Evolutionary conservation across 2,888 invertebrate species (phyloP).

Genomic region (Campopleginae sp.): DNA sequence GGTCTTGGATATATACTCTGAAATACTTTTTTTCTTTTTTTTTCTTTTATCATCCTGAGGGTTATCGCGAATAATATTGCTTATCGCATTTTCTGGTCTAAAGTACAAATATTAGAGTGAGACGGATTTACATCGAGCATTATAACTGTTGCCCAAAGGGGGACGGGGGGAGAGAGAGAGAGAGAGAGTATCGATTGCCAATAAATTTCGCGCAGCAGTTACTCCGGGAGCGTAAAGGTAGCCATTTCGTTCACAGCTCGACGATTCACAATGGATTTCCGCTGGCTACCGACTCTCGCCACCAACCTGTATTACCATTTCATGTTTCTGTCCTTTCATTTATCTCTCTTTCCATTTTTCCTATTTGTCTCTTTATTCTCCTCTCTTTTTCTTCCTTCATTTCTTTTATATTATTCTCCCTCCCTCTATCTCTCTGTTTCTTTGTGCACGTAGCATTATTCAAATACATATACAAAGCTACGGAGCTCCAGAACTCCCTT

Average conservation of each 20-base stretch:
- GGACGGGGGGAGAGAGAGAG: background rate
- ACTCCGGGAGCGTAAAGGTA: constrained; percentile 77
- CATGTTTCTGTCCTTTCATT: constrained; percentile 18
- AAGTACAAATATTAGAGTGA: constrained; percentile 30
- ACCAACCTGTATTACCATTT: constrained; percentile 51
- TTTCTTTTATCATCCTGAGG: constrained; percentile 2
- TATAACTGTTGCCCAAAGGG: background rate
- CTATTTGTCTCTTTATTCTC: background rate
- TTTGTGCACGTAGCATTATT: constrained; percentile 10
- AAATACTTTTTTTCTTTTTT: background rate
- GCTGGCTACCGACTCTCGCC: constrained; percentile 63
- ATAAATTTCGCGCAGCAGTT: constrained; percentile 77
- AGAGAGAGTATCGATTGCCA: constrained; percentile 75
- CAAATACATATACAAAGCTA: constrained; percentile 33
- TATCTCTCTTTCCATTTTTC: background rate
- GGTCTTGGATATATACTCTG: background rate
- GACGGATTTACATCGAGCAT: background rate
- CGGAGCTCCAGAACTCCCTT: background rate
- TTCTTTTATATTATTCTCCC: background rate
- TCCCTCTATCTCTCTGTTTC: background rate
- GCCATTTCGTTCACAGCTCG: constrained; percentile 78
- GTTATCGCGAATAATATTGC: background rate
- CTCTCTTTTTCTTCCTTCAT: background rate
- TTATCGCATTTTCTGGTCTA: constrained; percentile 1
- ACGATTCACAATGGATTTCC: constrained; percentile 77